Conservation (phyloP, 1,140 invertebrate genomes). For the Zaprionus gabonicus region DNA sequence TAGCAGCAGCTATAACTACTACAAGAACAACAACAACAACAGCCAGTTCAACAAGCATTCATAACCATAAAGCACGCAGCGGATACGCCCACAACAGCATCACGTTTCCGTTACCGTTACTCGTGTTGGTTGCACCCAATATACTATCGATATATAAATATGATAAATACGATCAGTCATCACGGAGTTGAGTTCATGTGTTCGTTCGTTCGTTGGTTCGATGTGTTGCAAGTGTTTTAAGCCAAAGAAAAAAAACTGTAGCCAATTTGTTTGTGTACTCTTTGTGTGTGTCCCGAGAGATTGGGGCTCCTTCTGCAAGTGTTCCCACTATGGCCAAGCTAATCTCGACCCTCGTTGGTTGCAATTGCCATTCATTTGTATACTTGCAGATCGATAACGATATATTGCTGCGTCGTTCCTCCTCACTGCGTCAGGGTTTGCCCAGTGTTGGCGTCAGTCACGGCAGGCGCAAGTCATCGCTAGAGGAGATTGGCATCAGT, state of each 20-base stretch:
- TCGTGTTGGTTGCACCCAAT: constrained; percentile 38
- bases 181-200: constrained; percentile 35
- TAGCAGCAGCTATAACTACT: constrained; percentile 18
- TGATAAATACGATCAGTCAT: constrained; percentile 5
- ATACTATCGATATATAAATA: constrained; percentile 6
- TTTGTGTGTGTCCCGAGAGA: constrained; percentile 45
- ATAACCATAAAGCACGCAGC: constrained; percentile 58
- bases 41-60: constrained; percentile 37
- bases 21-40: constrained; percentile 43
- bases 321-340: constrained; percentile 16
- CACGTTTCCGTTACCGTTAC: constrained; percentile 32
- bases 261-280: constrained; percentile 44
- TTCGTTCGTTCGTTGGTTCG: constrained; percentile 13
- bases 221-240: constrained; percentile 20
- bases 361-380: constrained; percentile 26
- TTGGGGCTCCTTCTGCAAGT: constrained; percentile 14
- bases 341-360: constrained; percentile 44
- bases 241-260: constrained; percentile 15
- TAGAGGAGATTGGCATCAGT: constrained; percentile 93
- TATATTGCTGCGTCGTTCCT: constrained; percentile 92
- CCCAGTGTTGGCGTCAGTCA: constrained; percentile 85
- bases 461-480: constrained; percentile 90
- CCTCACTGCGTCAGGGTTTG: constrained; percentile 92
- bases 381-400: constrained; percentile 88
- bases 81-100: constrained; percentile 38